A percentile compares a stretch with the other conserved stretches of the same genome.
phyloP scores from a whole-genome alignment of 2,113 vertebrate genomes.

The Castor canadensis region DNA sequence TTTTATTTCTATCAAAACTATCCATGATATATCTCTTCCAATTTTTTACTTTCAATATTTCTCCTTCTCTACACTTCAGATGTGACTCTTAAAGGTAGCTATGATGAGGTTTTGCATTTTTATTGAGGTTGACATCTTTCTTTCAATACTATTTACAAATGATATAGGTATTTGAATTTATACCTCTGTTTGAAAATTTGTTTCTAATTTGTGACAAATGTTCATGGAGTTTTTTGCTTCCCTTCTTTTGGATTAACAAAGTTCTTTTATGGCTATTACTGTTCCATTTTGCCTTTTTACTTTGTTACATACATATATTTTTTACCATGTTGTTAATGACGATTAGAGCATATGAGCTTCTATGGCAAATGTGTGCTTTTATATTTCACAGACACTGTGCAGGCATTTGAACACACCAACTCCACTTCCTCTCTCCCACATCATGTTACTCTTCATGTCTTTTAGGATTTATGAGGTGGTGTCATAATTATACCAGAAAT shows the following conservation, averaged over 20 bases:
- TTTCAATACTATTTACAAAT: background rate
- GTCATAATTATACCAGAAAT: background rate
- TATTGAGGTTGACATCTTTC: background rate
- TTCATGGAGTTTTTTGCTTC: background rate
- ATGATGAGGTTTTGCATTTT: background rate
- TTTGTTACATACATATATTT: too few species aligned
- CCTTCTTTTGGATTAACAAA: background rate
- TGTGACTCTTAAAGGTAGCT: background rate
- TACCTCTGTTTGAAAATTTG: background rate
- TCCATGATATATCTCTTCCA: background rate
- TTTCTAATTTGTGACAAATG: background rate
- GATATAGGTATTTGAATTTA: background rate
- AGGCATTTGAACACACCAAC: background rate
- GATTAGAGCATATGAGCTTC: background rate
- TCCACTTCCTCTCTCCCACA: background rate
- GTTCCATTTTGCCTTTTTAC: background rate
- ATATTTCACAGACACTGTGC: background rate
- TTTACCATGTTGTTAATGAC: background rate
- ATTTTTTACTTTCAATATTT: conserved; percentile 3
- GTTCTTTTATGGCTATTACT: background rate
- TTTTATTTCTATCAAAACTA: background rate
- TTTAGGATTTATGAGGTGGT: background rate
- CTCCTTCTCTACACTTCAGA: background rate
- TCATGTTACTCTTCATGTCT: background rate
- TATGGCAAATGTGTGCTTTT: background rate